These are phyloP conservation scores for Aplocera efformata DNA, from an alignment of 2,888 invertebrate genomes.

Conservation along the genomic window DNA sequence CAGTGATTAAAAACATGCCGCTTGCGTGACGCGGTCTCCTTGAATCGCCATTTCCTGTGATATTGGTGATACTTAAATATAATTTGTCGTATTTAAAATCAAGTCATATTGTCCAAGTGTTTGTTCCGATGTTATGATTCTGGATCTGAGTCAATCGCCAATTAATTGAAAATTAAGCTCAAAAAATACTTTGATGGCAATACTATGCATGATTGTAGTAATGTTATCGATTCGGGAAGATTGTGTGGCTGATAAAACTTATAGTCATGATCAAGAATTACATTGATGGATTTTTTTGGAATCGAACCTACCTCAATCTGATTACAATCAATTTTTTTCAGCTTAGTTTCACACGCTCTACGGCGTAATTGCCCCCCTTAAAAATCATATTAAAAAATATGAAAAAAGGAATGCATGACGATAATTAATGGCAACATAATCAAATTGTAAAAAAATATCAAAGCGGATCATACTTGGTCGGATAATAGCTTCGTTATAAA, in stretches of 20 bases:
- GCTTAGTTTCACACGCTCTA: constrained; percentile 7
- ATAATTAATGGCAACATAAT: constrained; percentile 46
- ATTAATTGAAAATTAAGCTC: constrained; percentile 23
- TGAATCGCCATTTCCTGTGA: constrained; percentile 26
- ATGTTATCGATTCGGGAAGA: too few species aligned
- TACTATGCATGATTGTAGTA: not conserved
- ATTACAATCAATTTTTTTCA: constrained; percentile 29
- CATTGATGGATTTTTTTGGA: too few species aligned
- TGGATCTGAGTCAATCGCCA: constrained; percentile 47
- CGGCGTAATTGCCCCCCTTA: constrained; percentile 38
- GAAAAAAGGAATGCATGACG: constrained; percentile 50
- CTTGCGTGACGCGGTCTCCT: constrained; percentile 29
- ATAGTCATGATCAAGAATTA: too few species aligned
- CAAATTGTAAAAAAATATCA: constrained; percentile 62
- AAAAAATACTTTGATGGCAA: constrained; percentile 15
- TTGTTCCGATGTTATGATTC: constrained; percentile 49
- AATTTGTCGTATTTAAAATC: constrained; percentile 61
- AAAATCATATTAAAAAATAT: constrained; percentile 72
- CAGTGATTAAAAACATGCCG: constrained; percentile 68
- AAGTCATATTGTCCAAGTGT: constrained; percentile 62
- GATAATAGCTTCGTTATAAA: constrained; percentile 42
- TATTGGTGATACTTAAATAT: constrained; percentile 33
- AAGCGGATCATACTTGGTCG: constrained; percentile 46
- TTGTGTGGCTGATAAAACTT: too few species aligned
- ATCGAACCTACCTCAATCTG: too few species aligned